These are phyloP conservation scores for Morpho helenor DNA, from an alignment of 2,888 invertebrate genomes.

Conservation along the genomic window DNA sequence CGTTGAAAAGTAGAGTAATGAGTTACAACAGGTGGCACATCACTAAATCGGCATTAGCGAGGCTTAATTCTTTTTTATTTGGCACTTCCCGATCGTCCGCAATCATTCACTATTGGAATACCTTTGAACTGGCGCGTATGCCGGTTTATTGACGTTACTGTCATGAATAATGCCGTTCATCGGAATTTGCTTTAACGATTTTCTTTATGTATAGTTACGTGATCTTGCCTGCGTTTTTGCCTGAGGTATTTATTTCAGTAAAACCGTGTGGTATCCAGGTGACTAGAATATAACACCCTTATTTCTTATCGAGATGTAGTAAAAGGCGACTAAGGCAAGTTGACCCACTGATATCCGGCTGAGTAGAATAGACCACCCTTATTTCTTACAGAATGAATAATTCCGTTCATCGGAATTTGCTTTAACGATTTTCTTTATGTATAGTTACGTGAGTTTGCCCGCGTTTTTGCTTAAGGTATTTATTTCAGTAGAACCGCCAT, in stretches of 20 bases:
- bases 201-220: slow-evolving; percentile 6
- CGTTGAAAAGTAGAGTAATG: not conserved
- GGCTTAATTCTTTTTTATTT: slow-evolving; percentile 10
- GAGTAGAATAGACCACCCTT: no score
- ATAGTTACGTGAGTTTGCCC: slow-evolving; percentile 1
- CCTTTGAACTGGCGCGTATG: slow-evolving; percentile 18
- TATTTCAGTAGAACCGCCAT: no score
- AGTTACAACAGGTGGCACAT: slow-evolving; percentile 3
- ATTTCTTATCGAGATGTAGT: no score
- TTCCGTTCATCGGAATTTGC: slow-evolving; percentile 15
- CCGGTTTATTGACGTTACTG: slow-evolving; percentile 8
- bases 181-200: slow-evolving; percentile 8
- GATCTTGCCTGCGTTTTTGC: slow-evolving; percentile 2
- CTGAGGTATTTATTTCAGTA: no score
- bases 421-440: slow-evolving; percentile 11
- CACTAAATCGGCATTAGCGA: not conserved
- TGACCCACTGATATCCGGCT: no score
- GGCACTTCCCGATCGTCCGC: slow-evolving; percentile 3
- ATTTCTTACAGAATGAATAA: slow-evolving; percentile 1
- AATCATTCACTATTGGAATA: slow-evolving; percentile 1
- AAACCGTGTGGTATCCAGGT: no score
- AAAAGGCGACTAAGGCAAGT: no score
- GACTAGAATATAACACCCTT: no score
- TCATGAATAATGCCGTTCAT: slow-evolving; percentile 11
- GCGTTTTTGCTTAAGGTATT: not conserved